Evolutionary conservation across 2,113 vertebrate genomes (phyloP).

Genomic region (Ahaetulla prasina): DNA sequence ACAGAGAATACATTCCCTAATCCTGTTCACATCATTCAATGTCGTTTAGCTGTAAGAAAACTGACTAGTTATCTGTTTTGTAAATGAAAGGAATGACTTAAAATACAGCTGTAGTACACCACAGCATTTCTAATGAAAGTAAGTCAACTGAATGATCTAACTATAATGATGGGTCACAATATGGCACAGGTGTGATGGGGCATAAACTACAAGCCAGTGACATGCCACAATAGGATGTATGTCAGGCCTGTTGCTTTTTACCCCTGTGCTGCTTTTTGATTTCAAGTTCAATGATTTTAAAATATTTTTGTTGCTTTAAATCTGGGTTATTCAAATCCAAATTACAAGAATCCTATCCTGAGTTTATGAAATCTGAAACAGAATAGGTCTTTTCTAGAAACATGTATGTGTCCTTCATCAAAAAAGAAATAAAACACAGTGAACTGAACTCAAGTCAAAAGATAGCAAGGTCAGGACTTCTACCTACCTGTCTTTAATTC

Average conservation of each 20-base stretch:
- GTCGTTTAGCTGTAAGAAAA: background rate
- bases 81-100: background rate
- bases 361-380: background rate
- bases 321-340: background rate
- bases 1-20: background rate
- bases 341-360: background rate
- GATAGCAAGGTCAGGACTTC: background rate
- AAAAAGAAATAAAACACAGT: background rate
- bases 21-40: background rate
- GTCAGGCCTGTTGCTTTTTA: background rate
- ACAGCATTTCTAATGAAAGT: background rate
- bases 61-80: background rate
- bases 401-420: background rate
- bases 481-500: background rate
- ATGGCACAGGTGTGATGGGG: background rate
- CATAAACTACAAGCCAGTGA: background rate
- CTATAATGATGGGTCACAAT: background rate
- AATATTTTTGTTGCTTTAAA: background rate
- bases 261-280: background rate
- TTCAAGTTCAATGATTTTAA: background rate
- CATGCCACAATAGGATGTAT: background rate
- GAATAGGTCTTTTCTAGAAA: background rate
- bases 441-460: background rate
- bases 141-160: background rate
- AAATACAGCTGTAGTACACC: background rate